Evolutionary conservation across 2,888 invertebrate species (phyloP).

Genomic region (Heliconius cydno): DNA sequence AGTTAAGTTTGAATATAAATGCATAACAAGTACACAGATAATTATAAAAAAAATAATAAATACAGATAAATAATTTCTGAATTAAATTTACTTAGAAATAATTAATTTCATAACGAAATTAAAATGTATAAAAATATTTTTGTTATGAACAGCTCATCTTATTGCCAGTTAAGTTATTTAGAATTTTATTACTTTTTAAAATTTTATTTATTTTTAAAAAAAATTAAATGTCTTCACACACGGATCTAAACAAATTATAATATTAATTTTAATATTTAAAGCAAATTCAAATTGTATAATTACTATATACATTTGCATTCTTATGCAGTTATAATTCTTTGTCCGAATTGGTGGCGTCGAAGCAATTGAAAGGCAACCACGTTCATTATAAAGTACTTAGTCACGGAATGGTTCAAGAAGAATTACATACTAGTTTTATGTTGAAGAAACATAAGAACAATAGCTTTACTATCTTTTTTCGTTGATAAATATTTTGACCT

Average conservation of each 20-base stretch:
- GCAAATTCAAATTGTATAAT: background rate
- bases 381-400: slow-evolving; percentile 34
- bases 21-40: no score
- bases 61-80: background rate
- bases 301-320: background rate
- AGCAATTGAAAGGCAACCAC: slow-evolving; percentile 37
- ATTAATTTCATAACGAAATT: background rate
- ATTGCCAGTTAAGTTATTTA: background rate
- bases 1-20: no score
- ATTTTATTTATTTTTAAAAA: background rate
- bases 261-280: no score
- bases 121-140: background rate
- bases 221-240: no score
- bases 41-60: no score
- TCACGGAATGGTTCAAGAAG: slow-evolving; percentile 35
- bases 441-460: slow-evolving; percentile 21
- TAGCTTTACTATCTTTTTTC: slow-evolving; percentile 9
- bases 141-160: background rate
- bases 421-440: slow-evolving; percentile 13
- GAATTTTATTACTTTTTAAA: background rate
- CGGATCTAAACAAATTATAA: no score
- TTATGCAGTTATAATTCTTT: slow-evolving; percentile 17
- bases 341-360: slow-evolving; percentile 25
- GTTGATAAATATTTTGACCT: slow-evolving; percentile 13
- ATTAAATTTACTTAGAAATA: background rate